Conservation (phyloP, 1,140 invertebrate genomes). For the Hestina assimilis region DNA sequence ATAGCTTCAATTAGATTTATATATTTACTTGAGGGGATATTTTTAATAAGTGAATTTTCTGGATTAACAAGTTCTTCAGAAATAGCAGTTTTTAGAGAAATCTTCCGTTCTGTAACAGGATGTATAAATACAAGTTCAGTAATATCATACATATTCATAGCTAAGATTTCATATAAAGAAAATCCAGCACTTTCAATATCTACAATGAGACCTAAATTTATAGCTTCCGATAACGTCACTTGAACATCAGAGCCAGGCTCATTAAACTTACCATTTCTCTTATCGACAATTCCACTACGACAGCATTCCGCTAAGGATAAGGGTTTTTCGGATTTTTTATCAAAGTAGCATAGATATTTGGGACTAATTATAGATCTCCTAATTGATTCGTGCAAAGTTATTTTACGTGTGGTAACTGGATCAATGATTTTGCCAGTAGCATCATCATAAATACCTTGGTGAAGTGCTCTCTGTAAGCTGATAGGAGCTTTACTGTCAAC, state of each 20-base stretch:
- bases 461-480: slow-evolving; percentile 91
- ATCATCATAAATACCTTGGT: slow-evolving; percentile 91
- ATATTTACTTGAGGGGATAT: slow-evolving; percentile 84
- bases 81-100: slow-evolving; percentile 89
- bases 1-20: slow-evolving; percentile 88
- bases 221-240: slow-evolving; percentile 85
- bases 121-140: slow-evolving; percentile 87
- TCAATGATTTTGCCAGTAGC: slow-evolving; percentile 89
- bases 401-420: slow-evolving; percentile 85
- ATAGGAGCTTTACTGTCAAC: slow-evolving; percentile 89
- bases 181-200: slow-evolving; percentile 91
- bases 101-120: slow-evolving; percentile 86
- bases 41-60: slow-evolving; percentile 87
- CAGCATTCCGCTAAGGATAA: slow-evolving; percentile 88
- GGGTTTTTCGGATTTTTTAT: slow-evolving; percentile 83
- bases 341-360: slow-evolving; percentile 88
- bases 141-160: slow-evolving; percentile 89
- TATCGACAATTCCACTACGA: slow-evolving; percentile 89
- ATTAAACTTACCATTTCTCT: slow-evolving; percentile 87
- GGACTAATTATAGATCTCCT: slow-evolving; percentile 88
- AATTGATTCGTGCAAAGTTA: slow-evolving; percentile 92
- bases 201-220: slow-evolving; percentile 87
- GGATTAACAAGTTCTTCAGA: slow-evolving; percentile 90
- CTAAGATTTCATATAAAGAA: slow-evolving; percentile 89
- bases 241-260: slow-evolving; percentile 83